Percentiles rank a stretch among this genome's conserved stretches.
These are phyloP conservation scores for Podocnemis expansa DNA, from an alignment of 2,113 vertebrate species.

Conservation along the genomic window DNA sequence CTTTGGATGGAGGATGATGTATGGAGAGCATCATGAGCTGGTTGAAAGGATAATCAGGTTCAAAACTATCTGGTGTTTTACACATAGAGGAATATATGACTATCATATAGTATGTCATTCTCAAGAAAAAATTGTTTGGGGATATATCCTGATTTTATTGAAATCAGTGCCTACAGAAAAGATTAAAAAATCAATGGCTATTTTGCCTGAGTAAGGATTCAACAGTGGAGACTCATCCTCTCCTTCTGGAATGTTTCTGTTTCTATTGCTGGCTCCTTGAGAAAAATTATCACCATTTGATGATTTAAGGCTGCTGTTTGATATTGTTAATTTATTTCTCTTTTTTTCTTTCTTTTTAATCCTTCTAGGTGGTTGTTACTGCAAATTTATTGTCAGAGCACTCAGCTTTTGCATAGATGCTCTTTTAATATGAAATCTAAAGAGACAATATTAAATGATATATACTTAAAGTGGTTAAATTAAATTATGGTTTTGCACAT, in stretches of 20 bases:
- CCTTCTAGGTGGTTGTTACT: background rate
- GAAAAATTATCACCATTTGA: background rate
- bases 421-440: background rate
- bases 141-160: background rate
- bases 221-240: background rate
- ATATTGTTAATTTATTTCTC: background rate
- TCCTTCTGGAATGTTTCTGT: background rate
- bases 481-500: background rate
- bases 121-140: background rate
- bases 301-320: background rate
- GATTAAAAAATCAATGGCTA: background rate
- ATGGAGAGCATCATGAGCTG: background rate
- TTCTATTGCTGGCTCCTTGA: background rate
- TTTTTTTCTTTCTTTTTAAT: background rate
- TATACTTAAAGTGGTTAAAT: background rate
- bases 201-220: background rate
- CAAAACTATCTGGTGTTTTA: background rate
- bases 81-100: background rate
- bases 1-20: background rate
- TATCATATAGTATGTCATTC: background rate
- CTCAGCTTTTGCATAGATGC: fast-evolving
- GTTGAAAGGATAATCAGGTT: background rate
- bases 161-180: background rate
- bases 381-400: background rate
- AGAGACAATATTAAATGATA: background rate